A percentile compares a stretch with the other conserved stretches of the same genome.
phyloP scores from a whole-genome alignment of 2,888 invertebrate genomes.

The Mylabris sibirica region DNA sequence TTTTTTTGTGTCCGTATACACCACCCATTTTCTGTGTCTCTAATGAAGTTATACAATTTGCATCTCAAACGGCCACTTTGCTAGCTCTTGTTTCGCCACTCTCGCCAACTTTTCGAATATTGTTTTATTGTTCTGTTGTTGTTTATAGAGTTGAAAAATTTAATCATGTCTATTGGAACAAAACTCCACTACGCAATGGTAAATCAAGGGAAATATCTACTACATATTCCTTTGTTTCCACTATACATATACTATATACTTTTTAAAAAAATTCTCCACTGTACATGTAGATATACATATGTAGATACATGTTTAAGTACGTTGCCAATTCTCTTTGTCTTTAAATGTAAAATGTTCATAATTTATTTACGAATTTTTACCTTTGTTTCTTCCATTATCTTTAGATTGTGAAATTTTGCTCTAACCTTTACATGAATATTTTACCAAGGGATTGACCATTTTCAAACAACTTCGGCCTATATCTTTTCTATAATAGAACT shows the following conservation, averaged over 20 bases:
- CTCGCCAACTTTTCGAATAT: conserved; percentile 18
- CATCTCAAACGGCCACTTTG: conserved; percentile 41
- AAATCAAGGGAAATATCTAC: background rate
- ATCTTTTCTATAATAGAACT: conserved; percentile 25
- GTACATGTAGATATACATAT: too few relatives aligned
- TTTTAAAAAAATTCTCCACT: background rate
- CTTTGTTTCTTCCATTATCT: conserved; percentile 31
- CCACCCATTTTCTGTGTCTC: conserved; percentile 2
- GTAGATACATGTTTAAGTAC: conserved; percentile 6
- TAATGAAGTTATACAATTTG: conserved; percentile 46
- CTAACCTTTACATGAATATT: conserved; percentile 38
- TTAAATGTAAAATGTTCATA: conserved; percentile 27
- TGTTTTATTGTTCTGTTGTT: conserved; percentile 28
- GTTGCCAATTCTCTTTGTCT: conserved; percentile 29
- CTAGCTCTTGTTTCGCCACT: conserved; percentile 5
- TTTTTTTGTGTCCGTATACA: background rate
- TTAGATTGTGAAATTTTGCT: conserved; percentile 33
- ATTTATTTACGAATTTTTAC: conserved; percentile 34
- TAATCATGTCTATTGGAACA: conserved; percentile 23
- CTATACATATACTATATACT: background rate
- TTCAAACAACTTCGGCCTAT: conserved; percentile 28
- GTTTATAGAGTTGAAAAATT: conserved; percentile 34
- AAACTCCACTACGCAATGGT: background rate
- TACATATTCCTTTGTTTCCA: background rate
- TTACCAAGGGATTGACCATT: conserved; percentile 32